These are phyloP conservation scores for Amblyopsis rosae DNA, from an alignment of 2,113 vertebrate species.

Conservation along the genomic window DNA sequence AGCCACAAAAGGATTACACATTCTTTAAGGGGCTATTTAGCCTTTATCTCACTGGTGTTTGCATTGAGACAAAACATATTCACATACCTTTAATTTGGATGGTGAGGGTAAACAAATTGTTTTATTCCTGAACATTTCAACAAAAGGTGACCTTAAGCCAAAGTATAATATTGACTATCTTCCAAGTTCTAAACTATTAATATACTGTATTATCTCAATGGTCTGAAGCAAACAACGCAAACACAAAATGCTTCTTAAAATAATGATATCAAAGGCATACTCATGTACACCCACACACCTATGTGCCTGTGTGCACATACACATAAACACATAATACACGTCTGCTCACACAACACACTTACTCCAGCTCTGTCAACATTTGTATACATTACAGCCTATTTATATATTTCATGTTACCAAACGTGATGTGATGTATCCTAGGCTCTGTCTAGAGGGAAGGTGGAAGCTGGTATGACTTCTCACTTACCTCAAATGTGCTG, in stretches of 20 bases:
- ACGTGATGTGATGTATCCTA: no score
- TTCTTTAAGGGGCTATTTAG: constrained; percentile 44
- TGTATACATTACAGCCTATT: background rate
- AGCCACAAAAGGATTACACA: constrained; percentile 31
- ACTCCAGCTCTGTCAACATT: background rate
- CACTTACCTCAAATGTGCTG: background rate
- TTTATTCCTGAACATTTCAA: no score
- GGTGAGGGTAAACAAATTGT: background rate
- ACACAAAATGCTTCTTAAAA: no score
- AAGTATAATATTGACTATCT: no score
- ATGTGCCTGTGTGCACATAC: background rate
- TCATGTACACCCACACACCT: background rate
- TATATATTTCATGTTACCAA: background rate
- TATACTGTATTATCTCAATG: no score
- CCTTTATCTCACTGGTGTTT: constrained; percentile 35
- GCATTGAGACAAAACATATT: constrained; percentile 29
- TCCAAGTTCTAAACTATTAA: no score
- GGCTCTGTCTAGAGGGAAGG: no score
- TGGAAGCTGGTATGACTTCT: no score
- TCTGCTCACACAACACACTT: constrained; percentile 1
- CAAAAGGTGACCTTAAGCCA: no score
- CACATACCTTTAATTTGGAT: constrained; percentile 14
- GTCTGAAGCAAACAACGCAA: no score
- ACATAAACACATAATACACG: background rate
- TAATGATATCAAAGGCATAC: background rate